Evolutionary conservation across 2,888 invertebrate species (phyloP), one percentile per base, ranked within the genome.

Genomic region (Andrena flavipes): DNA sequence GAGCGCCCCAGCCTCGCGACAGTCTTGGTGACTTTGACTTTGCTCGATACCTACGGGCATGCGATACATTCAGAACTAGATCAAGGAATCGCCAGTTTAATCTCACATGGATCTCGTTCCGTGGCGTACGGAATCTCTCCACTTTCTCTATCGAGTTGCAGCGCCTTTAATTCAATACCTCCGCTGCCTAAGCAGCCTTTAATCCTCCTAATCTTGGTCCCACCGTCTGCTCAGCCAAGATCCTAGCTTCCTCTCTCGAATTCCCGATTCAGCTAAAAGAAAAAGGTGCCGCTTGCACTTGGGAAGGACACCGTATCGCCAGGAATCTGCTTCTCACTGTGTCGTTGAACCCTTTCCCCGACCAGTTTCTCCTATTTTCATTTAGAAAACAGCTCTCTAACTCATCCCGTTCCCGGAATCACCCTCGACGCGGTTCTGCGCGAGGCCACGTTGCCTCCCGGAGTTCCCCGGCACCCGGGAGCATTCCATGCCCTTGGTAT

Each of bases 21-120:
- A n/a, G 42, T 62, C 65, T 16, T 13, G 60, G 26, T 82, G 87
- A 88, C 83, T 88, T 88, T 88, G 88, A 88, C 86, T 86, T 83
- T 85, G 80, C 74, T 54, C 78, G 80, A 67, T 65, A 63, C 33
- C 76, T 70, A 73, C 71, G 29, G 42, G 8, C 42, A 10, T 23
- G 23, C 56, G 20, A 56, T 20, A 59, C 30, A 16, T 35, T 35
- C 23, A 70, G 67, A 64, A 69, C 48, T 69, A 59, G 73, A 51
- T 74, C 67, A 75, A 80, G 71, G 62, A 59, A 62, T 72, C 62
- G 35, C 51, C 51, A 30, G 8, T 5, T 30, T 35, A 48, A 77
- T 67, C 60, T 48, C 26, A 2, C 7, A 20, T 30, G 62, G 26
- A 69, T 64, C 65, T 51, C 51, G 77, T 71, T 54, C 59, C 23